Base-by-base conservation (phyloP, 2,113 vertebrate genomes). In the Narcine bancroftii region DNA sequence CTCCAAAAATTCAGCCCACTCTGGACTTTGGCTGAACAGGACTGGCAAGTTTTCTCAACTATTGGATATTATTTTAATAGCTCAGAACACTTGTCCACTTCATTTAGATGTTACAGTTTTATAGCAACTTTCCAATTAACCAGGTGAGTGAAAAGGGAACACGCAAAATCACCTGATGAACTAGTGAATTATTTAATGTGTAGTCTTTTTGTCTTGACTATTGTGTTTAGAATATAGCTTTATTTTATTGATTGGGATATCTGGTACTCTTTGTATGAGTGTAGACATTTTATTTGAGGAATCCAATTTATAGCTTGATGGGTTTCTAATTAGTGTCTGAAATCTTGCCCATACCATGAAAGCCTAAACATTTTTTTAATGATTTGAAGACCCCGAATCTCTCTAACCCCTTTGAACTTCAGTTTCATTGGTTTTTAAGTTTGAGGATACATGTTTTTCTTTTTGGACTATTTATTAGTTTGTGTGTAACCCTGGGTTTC, bases 401-500 rank as follows among this genome's bases (percentile, higher is more conserved):
- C n/a, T n/a, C n/a, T n/a, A n/a, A n/a, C n/a, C n/a, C n/a, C n/a
- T n/a, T n/a, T n/a, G n/a, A n/a, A n/a, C 3, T 21, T 66, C 87
- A 66, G 21, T 65, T 69, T 91, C 29, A 2, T 50, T 93, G 92
- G 71, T 0, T 92, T 47, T 33, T 56, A n/a, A n/a, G 19, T 76
- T 60, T 75, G 53, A n/a, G 53, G 1, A 42, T 79, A 42, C 39
- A 9, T 42, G 21, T 69, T 92, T 21, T 21, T 77, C 36, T 60
- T 76, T 1, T 29, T 9, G 29, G 83, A 24, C 15, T 79, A 65
- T 69, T 83, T 45, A 6, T 13, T 53, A 87, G 33, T 45, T 66
- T 83, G 33, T 92, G 45, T 47, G 15, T n/a, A 66, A 50, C 63
- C 42, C 36, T 83, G 39, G 29, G 42, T 91, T 91, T 91, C 87